Conservation (phyloP, 1,140 invertebrate genomes). For the Lucilia cuprina region DNA sequence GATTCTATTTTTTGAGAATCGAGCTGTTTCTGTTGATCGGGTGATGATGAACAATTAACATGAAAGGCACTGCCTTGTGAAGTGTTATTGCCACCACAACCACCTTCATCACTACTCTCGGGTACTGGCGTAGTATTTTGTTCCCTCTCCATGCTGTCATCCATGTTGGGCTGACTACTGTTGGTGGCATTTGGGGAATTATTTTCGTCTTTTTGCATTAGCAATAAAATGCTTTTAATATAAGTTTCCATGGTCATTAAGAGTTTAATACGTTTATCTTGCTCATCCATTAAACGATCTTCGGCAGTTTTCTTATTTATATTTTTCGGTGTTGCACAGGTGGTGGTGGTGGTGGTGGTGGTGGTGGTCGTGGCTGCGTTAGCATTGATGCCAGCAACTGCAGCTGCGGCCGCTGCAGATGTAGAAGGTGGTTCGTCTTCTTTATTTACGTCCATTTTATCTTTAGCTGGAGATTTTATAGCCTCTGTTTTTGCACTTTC, state of each 20-base stretch:
- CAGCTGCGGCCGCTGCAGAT: not conserved
- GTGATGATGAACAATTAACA: not conserved
- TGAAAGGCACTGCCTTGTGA: conserved; percentile 32
- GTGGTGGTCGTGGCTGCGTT: not conserved
- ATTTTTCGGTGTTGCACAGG: conserved; percentile 37
- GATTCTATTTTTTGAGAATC: not conserved
- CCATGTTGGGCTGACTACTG: not conserved
- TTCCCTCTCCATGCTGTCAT: conserved; percentile 29
- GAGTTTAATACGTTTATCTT: conserved; percentile 51
- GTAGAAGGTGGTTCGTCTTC: not conserved
- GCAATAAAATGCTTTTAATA: conserved; percentile 54
- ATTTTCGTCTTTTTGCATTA: conserved; percentile 52
- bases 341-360: not conserved
- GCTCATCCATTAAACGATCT: conserved; percentile 54
- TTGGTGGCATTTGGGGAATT: conserved; percentile 20
- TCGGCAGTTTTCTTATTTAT: conserved; percentile 56
- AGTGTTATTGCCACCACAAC: conserved; percentile 25
- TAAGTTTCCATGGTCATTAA: conserved; percentile 57
- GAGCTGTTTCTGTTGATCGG: not conserved
- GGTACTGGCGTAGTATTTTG: conserved; percentile 38
- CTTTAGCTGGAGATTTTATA: conserved; percentile 17
- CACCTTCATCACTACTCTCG: conserved; percentile 28
- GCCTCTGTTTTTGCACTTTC: not conserved
- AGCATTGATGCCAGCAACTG: too few species aligned
- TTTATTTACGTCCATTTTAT: conserved; percentile 1